Percentiles rank a stretch among this genome's conserved stretches.
These are phyloP conservation scores for Cirrhinus molitorella DNA, from an alignment of 2,797 vertebrate species.

Conservation along the genomic window DNA sequence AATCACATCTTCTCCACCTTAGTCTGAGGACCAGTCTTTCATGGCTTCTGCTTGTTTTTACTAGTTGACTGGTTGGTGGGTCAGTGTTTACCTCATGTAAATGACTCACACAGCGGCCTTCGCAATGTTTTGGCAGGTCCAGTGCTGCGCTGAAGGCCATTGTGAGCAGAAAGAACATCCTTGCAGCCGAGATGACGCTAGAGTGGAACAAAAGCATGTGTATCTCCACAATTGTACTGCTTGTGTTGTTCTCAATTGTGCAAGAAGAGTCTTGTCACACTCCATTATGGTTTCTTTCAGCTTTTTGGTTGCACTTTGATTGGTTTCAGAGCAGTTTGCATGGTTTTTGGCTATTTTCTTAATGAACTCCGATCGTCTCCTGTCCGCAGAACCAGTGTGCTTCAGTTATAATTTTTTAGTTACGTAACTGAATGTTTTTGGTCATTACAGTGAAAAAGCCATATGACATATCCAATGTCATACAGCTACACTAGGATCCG, in stretches of 20 bases:
- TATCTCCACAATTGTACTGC: neutral
- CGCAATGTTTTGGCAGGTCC: slow-evolving; percentile 3
- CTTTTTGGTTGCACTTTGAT: neutral
- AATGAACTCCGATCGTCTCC: neutral
- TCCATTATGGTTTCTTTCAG: neutral
- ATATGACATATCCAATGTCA: too few relatives aligned
- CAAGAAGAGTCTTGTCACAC: slow-evolving; percentile 26
- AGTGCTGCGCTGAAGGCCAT: neutral
- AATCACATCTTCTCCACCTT: neutral
- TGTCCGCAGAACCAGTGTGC: neutral
- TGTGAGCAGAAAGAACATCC: neutral
- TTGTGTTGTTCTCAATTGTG: slow-evolving; percentile 20
- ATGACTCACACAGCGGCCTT: slow-evolving; percentile 6
- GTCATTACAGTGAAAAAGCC: neutral
- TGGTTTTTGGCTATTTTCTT: neutral
- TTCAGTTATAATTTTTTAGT: neutral
- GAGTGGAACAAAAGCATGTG: neutral
- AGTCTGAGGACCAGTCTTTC: too few relatives aligned
- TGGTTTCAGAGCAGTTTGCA: slow-evolving; percentile 3
- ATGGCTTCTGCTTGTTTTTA: neutral
- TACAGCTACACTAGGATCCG: neutral
- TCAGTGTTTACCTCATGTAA: neutral
- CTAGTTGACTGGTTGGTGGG: neutral
- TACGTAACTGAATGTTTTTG: neutral
- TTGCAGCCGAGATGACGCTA: neutral